Evolutionary conservation across 2,888 invertebrate genomes (phyloP).

Genomic region (Acleris literana): DNA sequence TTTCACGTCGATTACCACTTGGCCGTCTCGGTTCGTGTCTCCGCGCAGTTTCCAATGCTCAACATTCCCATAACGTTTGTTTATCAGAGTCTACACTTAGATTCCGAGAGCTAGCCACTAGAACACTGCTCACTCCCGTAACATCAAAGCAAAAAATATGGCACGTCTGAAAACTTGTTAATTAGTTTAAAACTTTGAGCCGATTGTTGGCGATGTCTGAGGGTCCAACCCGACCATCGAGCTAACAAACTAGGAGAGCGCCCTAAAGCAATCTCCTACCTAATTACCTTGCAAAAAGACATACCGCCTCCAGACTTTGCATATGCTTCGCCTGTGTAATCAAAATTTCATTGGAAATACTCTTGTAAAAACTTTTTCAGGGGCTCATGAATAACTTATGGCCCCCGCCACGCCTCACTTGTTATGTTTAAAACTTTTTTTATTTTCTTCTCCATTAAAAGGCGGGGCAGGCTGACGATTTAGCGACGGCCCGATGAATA

Average conservation of each 20-base stretch:
- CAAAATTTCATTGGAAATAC: conserved; percentile 59
- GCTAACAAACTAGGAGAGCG: not conserved
- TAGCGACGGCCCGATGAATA: conserved; percentile 77
- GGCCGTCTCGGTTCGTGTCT: conserved; percentile 16
- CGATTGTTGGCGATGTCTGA: conserved; percentile 63
- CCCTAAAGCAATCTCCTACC: not conserved
- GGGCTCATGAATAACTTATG: conserved; percentile 75
- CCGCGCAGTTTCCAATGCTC: conserved; percentile 26
- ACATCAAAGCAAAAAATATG: conserved; percentile 40
- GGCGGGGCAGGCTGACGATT: conserved; percentile 69
- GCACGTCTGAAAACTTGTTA: conserved; percentile 55
- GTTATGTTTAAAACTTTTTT: conserved; percentile 77
- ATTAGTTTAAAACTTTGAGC: conserved; percentile 62
- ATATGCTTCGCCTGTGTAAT: conserved; percentile 58
- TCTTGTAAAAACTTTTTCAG: conserved; percentile 59
- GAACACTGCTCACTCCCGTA: conserved; percentile 3
- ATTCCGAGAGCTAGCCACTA: conserved; percentile 14
- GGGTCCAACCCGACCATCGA: conserved; percentile 19
- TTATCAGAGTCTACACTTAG: conserved; percentile 25
- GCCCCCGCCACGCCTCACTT: conserved; percentile 70
- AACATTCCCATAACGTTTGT: conserved; percentile 31
- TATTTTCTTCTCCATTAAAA: conserved; percentile 76
- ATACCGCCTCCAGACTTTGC: conserved; percentile 21
- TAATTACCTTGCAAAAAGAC: conserved; percentile 33
- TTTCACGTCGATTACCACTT: not conserved